phyloP scores from a whole-genome alignment of 2,888 invertebrate species.

The Lasioglossum lativentre region DNA sequence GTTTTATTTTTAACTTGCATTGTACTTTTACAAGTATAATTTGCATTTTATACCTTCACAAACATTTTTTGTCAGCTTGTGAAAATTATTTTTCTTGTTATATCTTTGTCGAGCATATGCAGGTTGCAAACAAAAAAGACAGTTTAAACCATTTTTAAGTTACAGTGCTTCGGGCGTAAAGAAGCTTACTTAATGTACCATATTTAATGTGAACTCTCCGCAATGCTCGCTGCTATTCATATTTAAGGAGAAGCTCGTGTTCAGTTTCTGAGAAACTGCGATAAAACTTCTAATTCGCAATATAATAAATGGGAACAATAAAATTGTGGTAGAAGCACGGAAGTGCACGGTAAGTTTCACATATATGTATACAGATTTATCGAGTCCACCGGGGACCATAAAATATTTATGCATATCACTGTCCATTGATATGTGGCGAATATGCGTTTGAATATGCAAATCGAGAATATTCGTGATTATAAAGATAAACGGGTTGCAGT shows the following conservation, averaged over 20 bases:
- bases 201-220: background rate
- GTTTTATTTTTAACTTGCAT: background rate
- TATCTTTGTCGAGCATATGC: no score
- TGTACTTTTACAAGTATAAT: background rate
- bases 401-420: background rate
- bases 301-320: background rate
- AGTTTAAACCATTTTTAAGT: background rate
- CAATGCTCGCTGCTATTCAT: background rate
- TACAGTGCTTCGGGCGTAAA: background rate
- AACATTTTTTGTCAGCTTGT: background rate
- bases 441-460: background rate
- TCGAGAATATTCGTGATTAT: background rate
- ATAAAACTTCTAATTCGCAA: background rate
- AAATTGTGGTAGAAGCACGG: background rate
- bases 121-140: background rate
- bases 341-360: background rate
- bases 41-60: background rate
- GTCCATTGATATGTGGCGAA: background rate
- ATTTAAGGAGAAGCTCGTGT: background rate
- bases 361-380: background rate
- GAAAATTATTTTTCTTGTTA: no score
- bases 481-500: background rate
- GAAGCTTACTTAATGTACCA: background rate
- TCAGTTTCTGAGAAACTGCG: background rate
- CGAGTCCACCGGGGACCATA: background rate